Conservation (phyloP, 1,140 invertebrate genomes). For the Tetragnatha versicolor region DNA sequence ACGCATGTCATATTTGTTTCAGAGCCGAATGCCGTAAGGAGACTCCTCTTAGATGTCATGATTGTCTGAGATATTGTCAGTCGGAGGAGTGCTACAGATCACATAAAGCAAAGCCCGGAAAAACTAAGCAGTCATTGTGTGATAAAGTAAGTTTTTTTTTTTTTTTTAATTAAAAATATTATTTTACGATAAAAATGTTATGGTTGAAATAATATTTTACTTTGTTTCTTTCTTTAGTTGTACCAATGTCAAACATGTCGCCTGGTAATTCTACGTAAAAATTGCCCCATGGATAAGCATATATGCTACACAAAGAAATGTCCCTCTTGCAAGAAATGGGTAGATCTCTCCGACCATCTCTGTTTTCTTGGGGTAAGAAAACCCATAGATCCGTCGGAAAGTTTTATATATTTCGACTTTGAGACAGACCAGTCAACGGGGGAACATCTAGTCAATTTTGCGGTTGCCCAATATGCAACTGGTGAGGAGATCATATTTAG, state of each 20-base stretch:
- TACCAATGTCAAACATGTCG: neutral
- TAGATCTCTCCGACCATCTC: neutral
- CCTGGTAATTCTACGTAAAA: neutral
- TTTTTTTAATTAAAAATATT: no score
- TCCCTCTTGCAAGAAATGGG: neutral
- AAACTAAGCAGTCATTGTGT: no score
- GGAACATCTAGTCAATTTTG: neutral
- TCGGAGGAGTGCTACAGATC: neutral
- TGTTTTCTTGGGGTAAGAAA: neutral
- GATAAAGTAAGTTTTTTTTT: no score
- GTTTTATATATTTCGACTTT: neutral
- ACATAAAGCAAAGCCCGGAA: neutral
- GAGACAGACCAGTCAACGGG: neutral
- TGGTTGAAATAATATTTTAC: no score
- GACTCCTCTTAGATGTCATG: neutral
- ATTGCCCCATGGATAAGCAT: neutral
- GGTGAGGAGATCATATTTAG: neutral
- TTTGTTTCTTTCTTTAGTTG: neutral
- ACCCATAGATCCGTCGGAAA: no score
- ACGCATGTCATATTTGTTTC: no score
- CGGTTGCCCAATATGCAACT: neutral
- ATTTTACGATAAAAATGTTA: no score
- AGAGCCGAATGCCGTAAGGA: no score
- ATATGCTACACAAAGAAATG: neutral
- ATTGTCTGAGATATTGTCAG: neutral